Conservation (phyloP, 2,888 invertebrate species). For the Ceriagrion tenellum region DNA sequence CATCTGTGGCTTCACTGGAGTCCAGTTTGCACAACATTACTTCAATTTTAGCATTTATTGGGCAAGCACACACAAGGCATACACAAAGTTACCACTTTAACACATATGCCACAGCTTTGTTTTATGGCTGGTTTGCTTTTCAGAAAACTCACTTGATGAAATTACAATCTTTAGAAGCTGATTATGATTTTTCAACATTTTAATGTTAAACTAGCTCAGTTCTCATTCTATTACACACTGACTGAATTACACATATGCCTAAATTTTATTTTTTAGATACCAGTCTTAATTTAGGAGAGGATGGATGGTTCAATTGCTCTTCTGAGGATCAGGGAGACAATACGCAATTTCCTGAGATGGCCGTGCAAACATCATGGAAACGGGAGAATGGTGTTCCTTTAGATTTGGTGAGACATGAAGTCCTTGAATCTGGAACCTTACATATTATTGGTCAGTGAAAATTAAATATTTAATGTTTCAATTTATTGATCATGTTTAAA, state of each 20-base stretch:
- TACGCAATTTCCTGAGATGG: slow-evolving; percentile 38
- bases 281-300: slow-evolving; percentile 54
- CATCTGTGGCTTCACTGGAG: no score
- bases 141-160: no score
- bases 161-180: no score
- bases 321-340: slow-evolving; percentile 41
- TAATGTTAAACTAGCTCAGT: no score
- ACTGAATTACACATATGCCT: neutral
- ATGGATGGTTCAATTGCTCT: slow-evolving; percentile 61
- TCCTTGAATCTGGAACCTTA: slow-evolving; percentile 69
- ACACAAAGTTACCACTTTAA: no score
- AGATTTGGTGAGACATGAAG: slow-evolving; percentile 19
- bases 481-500: neutral
- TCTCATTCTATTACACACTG: neutral
- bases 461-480: neutral
- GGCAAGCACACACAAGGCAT: no score
- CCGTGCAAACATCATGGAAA: slow-evolving; percentile 69
- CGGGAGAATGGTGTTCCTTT: slow-evolving; percentile 68
- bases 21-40: no score
- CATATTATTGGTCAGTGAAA: slow-evolving; percentile 69
- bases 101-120: no score
- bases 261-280: slow-evolving; percentile 50
- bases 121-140: no score
- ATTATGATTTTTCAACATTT: no score
- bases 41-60: no score